phyloP scores from a whole-genome alignment of 1,140 invertebrate genomes.

The Pissodes strobi region DNA sequence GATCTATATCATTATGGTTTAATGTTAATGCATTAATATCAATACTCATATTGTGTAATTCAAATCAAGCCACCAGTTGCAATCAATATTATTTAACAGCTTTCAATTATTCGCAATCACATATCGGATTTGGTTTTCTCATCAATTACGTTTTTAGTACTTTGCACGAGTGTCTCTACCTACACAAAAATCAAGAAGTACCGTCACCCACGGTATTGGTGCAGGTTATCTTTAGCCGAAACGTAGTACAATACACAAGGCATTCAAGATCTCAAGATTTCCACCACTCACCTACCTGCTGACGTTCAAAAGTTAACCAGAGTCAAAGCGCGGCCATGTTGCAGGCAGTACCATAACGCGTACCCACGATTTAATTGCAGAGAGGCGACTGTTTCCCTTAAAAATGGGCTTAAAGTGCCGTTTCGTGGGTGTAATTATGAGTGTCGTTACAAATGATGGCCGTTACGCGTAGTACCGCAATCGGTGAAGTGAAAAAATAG shows the following conservation, averaged over 20 bases:
- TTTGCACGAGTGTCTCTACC: not conserved
- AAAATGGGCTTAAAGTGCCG: conserved; percentile 8
- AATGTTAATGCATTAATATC: no score
- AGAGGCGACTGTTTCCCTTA: not conserved
- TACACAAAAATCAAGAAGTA: not conserved
- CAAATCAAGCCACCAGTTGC: no score
- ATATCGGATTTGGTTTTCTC: no score
- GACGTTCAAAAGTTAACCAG: conserved; percentile 35
- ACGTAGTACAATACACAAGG: conserved; percentile 37
- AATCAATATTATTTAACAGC: no score
- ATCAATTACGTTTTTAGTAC: no score
- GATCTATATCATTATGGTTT: no score
- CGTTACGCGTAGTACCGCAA: not conserved
- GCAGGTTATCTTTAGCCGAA: conserved; percentile 4
- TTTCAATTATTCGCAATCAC: no score
- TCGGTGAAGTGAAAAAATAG: not conserved
- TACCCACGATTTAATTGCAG: conserved; percentile 11
- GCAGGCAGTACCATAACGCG: conserved; percentile 28
- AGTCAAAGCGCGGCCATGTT: conserved; percentile 42
- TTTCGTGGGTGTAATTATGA: no score
- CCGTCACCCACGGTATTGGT: not conserved
- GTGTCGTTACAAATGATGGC: not conserved
- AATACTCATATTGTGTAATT: no score
- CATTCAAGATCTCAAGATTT: conserved; percentile 34
- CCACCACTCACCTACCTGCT: conserved; percentile 42